Evolutionary conservation across 2,888 invertebrate genomes (phyloP), one percentile per base, ranked within the genome.

Genomic region (Leptinotarsa juncta): DNA sequence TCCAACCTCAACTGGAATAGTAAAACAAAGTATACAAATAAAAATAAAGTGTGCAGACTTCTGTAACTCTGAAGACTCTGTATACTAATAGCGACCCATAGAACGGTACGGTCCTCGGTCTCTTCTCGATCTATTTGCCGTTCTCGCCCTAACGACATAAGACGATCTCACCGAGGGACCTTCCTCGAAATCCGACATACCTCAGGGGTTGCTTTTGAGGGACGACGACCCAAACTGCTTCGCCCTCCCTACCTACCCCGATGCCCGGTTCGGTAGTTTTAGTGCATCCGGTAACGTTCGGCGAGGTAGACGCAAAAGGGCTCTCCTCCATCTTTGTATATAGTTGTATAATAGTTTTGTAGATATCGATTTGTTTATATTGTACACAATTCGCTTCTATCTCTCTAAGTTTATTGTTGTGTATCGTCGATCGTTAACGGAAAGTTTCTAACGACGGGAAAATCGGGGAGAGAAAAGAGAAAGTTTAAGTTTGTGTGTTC

Each of bases 261-360:
- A 4, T 60, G 60, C 53, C 51, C n/a, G 51, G 16, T 18, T 53
- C 53, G 18, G 18, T 18, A 26, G 65, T 65, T 71, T 71, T 65
- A 71, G 70, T 70, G 5, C 15, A 23, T 23, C 18, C 62, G n/a
- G 50, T 23, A 49, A 50, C 42, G 60, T 65, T 70, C n/a, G 26
- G 49, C n/a, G 20, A 32, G 15, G 60, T 62, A 48, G 70, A 62
- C 49, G 70, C 62, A 70, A 50, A 62, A 70, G 60, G 70, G 51
- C 70, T 20, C 26, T 50, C 48, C 10, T 60, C 15, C 23, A 60
- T 60, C 60, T 60, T 75, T 75, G 75, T 75, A 75, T 67, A 73
- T 75, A 75, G 62, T 42, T 72, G 76, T 76, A 70, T 65, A 53
- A 73, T 70, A 73, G 55, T 73, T 65, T 67, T 76, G 73, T 73